These are phyloP conservation scores for Xestia xanthographa DNA, from an alignment of 2,888 invertebrate species.

Conservation along the genomic window DNA sequence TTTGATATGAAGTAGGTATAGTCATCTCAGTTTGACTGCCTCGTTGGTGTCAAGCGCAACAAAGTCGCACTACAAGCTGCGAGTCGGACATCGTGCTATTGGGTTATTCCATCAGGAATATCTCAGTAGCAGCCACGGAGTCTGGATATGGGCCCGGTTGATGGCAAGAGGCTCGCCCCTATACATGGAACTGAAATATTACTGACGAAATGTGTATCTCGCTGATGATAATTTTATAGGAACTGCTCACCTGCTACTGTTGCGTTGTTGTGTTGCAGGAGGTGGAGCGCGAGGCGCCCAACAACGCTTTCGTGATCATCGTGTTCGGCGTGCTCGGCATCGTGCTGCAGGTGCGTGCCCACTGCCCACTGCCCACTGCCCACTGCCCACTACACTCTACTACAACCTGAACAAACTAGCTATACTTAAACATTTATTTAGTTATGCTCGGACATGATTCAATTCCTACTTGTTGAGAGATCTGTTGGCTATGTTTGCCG, in stretches of 20 bases:
- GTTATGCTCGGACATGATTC: no score
- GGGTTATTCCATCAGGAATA: not conserved
- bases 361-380: no score
- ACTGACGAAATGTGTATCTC: not conserved
- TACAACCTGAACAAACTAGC: not conserved
- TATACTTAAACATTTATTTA: not conserved
- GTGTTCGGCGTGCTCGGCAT: slow-evolving; percentile 81
- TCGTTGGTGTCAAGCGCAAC: not conserved
- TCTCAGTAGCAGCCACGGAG: not conserved
- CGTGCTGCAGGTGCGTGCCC: slow-evolving; percentile 79
- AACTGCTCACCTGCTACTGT: not conserved
- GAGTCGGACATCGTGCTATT: not conserved
- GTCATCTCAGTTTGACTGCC: not conserved
- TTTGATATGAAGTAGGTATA: not conserved
- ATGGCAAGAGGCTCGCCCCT: not conserved
- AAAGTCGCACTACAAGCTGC: not conserved
- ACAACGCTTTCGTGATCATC: slow-evolving; percentile 84
- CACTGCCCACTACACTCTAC: no score
- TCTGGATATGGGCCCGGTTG: not conserved
- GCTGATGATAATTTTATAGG: not conserved
- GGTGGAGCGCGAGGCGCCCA: slow-evolving; percentile 87
- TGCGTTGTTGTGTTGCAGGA: slow-evolving; percentile 75
- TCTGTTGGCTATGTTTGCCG: not conserved
- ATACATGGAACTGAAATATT: not conserved
- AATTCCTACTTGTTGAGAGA: not conserved